Evolutionary conservation across 2,888 invertebrate genomes (phyloP), one percentile per base, ranked within the genome.

Genomic region (Lycia hirtaria): DNA sequence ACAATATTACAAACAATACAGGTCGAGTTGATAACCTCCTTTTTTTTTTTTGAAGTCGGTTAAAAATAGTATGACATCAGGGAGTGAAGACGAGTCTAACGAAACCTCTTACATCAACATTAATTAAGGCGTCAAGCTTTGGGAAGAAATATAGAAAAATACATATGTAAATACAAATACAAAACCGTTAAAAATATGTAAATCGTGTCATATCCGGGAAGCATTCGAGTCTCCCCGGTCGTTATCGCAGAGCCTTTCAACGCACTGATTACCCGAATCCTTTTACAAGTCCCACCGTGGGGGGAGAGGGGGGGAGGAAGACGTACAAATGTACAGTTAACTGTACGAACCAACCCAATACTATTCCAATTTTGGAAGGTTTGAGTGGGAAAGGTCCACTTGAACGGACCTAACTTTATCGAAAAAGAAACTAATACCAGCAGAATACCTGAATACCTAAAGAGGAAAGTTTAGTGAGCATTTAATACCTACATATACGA

Each of bases 161-260:
- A n/a, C n/a, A n/a, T n/a, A n/a, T n/a, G n/a, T n/a, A n/a, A n/a
- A n/a, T n/a, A n/a, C n/a, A n/a, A 50, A 52, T 57, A 43, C 5
- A 22, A 43, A 49, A 53, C 15, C 38, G 10, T 60, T 49, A 48
- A 55, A 57, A 54, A 54, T 41, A 51, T 50, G 22, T n/a, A 58
- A 58, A 28, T 30, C 3, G 41, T 59, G 54, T 53, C 49, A 56
- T 51, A 56, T 56, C 33, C 56, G 56, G 62, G 64, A 55, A 60
- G 49, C 26, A 56, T 56, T 56, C 41, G 53, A 52, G 44, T 52
- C 33, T 50, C 45, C 14, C 17, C 44, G 45, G 17, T 44, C 38
- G 40, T 54, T 59, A 54, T 45, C 54, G 51, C 50, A 49, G 54
- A 52, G 40, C 56, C 26, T 54, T 59, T 59, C 59, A 54, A 53